phyloP scores from a whole-genome alignment of 2,888 invertebrate genomes.

The Perizoma flavofasciatum region DNA sequence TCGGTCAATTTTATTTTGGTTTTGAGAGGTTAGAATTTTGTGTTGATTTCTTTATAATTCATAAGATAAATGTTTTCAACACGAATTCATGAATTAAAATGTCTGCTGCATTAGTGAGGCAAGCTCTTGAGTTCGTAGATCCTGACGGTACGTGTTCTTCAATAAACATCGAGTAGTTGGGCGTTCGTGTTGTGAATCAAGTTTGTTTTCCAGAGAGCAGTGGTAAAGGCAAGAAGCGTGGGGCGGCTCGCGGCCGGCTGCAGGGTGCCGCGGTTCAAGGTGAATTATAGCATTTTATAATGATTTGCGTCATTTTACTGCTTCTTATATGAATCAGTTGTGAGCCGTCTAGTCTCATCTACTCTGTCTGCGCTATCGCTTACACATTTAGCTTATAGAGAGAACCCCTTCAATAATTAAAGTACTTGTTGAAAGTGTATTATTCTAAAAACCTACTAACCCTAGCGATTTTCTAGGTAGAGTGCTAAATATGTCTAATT shows the following conservation, averaged over 20 bases:
- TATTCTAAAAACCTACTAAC: too few relatives aligned
- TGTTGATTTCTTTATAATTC: constrained; percentile 30
- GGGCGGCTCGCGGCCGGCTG: constrained; percentile 21
- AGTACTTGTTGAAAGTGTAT: too few relatives aligned
- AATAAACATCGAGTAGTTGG: background rate
- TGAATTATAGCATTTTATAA: constrained; percentile 35
- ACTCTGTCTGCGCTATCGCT: background rate
- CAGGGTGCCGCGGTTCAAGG: constrained; percentile 63
- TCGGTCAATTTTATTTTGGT: constrained; percentile 5
- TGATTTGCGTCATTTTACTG: constrained; percentile 36
- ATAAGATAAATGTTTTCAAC: constrained; percentile 55
- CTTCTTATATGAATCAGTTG: constrained; percentile 4
- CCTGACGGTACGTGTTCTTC: constrained; percentile 59
- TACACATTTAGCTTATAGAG: background rate
- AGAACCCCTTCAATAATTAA: too few relatives aligned
- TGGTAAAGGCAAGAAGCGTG: constrained; percentile 59
- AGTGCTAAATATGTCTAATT: too few relatives aligned
- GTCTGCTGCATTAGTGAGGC: constrained; percentile 83
- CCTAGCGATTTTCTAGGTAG: too few relatives aligned
- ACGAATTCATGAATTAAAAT: constrained; percentile 61
- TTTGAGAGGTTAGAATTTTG: constrained; percentile 49
- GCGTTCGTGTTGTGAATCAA: constrained; percentile 25
- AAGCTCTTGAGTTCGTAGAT: constrained; percentile 82
- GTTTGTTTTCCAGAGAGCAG: constrained; percentile 57
- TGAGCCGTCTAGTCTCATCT: background rate